Conservation (phyloP, 2,113 vertebrate genomes). For the Cebidichthys violaceus region DNA sequence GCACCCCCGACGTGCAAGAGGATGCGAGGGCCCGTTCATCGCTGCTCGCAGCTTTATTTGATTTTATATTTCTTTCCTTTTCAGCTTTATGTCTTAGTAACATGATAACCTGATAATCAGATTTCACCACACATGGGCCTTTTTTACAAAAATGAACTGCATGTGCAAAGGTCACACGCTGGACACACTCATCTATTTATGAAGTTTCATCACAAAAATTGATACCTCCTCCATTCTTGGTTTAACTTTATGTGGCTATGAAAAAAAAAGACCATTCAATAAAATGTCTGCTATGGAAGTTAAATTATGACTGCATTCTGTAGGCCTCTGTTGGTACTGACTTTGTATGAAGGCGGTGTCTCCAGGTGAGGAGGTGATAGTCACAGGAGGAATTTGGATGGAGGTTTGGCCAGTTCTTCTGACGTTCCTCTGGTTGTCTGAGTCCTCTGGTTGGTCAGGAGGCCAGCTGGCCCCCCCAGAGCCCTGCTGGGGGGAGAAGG, state of each 20-base stretch:
- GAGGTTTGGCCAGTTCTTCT: constrained; percentile 84
- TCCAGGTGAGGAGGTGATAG: constrained; percentile 86
- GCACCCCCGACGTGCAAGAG: too few species aligned
- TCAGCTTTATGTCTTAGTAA: background rate
- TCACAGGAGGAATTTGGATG: constrained; percentile 88
- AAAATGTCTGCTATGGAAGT: background rate
- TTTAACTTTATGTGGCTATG: background rate
- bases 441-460: constrained; percentile 88
- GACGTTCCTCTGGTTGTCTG: constrained; percentile 92
- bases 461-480: constrained; percentile 83
- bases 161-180: background rate
- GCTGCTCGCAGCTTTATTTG: too few species aligned
- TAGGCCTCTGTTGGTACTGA: constrained; percentile 77
- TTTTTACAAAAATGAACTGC: background rate
- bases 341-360: constrained; percentile 88
- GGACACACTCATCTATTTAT: background rate
- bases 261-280: background rate
- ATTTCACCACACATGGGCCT: background rate
- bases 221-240: background rate
- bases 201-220: background rate
- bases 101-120: background rate
- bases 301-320: background rate
- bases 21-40: too few species aligned
- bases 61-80: background rate
- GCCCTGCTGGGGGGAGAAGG: constrained; percentile 81